Conservation (phyloP, 2,797 vertebrate genomes). For the Trichosurus vulpecula region DNA sequence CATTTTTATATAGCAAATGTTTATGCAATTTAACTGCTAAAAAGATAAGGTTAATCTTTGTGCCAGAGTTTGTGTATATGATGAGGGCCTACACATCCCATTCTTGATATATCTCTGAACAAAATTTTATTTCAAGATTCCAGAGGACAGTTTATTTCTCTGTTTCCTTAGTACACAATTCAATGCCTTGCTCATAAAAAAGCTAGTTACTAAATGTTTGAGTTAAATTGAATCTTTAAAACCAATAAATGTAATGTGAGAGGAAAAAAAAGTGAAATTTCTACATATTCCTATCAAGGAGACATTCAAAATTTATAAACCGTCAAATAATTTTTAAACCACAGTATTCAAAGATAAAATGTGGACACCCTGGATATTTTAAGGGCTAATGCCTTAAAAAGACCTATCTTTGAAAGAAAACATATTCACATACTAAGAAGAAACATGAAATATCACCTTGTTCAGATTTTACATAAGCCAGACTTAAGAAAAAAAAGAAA, state of each 20-base stretch:
- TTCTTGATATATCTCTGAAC: too few species aligned
- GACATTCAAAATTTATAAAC: neutral
- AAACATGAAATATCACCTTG: neutral
- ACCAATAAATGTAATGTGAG: neutral
- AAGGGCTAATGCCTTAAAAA: neutral
- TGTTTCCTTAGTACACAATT: neutral
- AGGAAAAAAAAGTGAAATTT: neutral
- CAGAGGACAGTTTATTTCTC: too few species aligned
- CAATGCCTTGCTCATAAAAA: neutral
- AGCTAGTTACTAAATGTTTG: neutral
- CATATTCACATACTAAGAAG: neutral
- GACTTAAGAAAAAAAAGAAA: neutral
- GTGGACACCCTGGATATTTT: neutral
- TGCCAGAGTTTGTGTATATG: too few species aligned
- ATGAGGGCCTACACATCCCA: too few species aligned
- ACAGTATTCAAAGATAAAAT: neutral
- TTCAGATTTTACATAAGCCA: neutral
- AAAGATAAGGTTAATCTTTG: too few species aligned
- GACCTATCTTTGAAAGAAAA: neutral
- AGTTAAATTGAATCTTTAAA: neutral
- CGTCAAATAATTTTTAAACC: neutral
- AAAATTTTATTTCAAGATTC: too few species aligned
- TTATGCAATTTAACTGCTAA: too few species aligned
- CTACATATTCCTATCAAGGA: neutral
- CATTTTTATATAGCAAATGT: neutral